These are phyloP conservation scores for Drosophila quadrilineata DNA, from an alignment of 1,140 invertebrate species.

Conservation along the genomic window DNA sequence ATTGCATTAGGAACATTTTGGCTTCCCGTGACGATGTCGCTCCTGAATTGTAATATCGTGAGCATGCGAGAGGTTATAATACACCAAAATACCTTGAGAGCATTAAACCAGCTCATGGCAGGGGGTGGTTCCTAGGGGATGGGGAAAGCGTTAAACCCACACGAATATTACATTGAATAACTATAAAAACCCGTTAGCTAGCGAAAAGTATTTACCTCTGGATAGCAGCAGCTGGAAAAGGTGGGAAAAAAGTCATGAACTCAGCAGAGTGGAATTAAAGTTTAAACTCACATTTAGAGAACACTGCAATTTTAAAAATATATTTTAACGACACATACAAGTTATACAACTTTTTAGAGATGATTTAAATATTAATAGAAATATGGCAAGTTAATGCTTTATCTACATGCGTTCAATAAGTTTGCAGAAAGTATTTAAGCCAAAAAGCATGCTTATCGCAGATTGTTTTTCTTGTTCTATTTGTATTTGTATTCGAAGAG, in stretches of 20 bases:
- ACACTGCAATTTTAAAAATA: too few species aligned
- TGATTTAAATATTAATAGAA: too few species aligned
- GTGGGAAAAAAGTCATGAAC: too few species aligned
- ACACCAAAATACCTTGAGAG: conserved; percentile 7
- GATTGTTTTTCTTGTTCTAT: conserved; percentile 16
- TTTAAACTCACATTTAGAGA: too few species aligned
- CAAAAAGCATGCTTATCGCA: conserved; percentile 11
- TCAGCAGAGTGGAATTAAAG: too few species aligned
- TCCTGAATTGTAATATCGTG: conserved; percentile 6
- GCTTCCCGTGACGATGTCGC: conserved; percentile 25
- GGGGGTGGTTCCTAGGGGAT: not conserved
- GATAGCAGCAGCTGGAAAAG: too few species aligned
- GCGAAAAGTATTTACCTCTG: too few species aligned
- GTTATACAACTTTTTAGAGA: too few species aligned
- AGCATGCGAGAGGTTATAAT: conserved; percentile 25
- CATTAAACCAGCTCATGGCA: not conserved
- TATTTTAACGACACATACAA: too few species aligned
- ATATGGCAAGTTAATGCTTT: not conserved
- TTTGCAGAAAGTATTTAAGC: not conserved
- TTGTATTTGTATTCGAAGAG: conserved; percentile 8
- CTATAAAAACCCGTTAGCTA: too few species aligned
- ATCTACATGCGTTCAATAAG: not conserved
- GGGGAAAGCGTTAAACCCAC: not conserved
- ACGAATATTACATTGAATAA: not conserved
- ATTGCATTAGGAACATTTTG: conserved; percentile 64